Evolutionary conservation across 1,140 invertebrate genomes (phyloP), one percentile per base, ranked within the genome.

Genomic region (Caenorhabditis latens): DNA sequence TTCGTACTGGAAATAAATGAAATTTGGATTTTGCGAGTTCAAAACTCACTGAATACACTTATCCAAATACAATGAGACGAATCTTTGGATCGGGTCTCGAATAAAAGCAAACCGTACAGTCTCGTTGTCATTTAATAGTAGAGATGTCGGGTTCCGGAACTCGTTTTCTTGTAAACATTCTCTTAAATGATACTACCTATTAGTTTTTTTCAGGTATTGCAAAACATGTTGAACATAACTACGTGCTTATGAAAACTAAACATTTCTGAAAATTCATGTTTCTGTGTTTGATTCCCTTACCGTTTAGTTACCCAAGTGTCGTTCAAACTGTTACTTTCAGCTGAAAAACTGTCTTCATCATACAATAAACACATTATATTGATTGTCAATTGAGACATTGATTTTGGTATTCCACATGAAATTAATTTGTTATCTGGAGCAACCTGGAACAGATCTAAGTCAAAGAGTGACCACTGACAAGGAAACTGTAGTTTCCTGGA

Each of bases 361-460:
- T 79, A 79, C 13, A 79, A n/a, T 11, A 79, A 14, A 42, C 71
- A 79, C 71, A 79, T 79, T 7, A 79, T 79, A 24, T 79, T 79
- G 3, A 50, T 79, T 4, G n/a, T 50, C n/a, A 79, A 24, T 32
- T 79, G 71, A 32, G 71, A 50, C 71, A 79, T 79, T 53, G 71
- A 79, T 53, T 79, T 79, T 50, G n/a, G 46, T 16, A 79, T 79
- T 32, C 19, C 43, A 79, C 71, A 79, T 1, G 46, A 79, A 4
- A 79, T 50, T 11, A 79, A 40, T n/a, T 79, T 79, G 43, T 50
- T 42, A 0, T 79, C 5, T 4, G 71, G 46, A 24, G 46, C 71
- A 13, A n/a, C 46, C 71, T 79, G 14, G 24, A 71, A 71, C 8
- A 1, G 11, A 4, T 24, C 19, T 13, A 58, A n/a, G 8, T 58